Evolutionary conservation across 2,797 vertebrate species (phyloP), one percentile per base, ranked within the genome.

Genomic region (Fistularia tabacaria): DNA sequence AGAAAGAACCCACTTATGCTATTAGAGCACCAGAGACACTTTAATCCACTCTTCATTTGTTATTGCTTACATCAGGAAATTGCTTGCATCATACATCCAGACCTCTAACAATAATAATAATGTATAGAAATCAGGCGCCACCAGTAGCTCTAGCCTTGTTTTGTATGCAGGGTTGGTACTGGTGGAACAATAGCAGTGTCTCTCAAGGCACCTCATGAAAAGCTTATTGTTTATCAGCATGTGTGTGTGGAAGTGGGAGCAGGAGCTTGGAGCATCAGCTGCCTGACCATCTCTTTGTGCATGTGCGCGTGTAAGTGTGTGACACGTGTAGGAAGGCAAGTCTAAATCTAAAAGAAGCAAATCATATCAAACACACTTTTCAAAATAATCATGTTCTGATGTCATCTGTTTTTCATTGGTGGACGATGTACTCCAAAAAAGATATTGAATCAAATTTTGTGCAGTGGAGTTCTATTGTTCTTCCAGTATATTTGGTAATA

Each of bases 51-150:
- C 87, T 80, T 85, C 83, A 85, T 87, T 87, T 84, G 74, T 77
- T 82, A 88, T 87, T 84, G 69, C 82, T 85, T 80, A 84, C 79
- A 87, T 90, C 82, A 80, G 82, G 82, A 87, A 87, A 87, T 89
- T 83, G 83, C 78, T 82, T 79, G 77, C 85, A 78, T 85, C 81
- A 77, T 71, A 77, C 57, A 64, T 81, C 71, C 70, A 83, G 73
- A 68, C 70, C 62, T 25, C 25, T 25, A 25, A 46, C 66, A 79
- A 77, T 76, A 85, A 85, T 85, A 85, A 87, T 59, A 72, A 73
- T 75, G 74, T 68, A 71, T 78, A 66, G 79, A 77, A 76, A 65
- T n/a, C n/a, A 71, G 73, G 39, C 66, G 70, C 38, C 40, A 54
- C 68, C 59, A 45, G 78, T 54, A 44, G 46, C 61, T 65, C 52